Evolutionary conservation across 2,113 vertebrate species (phyloP).

Genomic region (Rhizomys pruinosus): DNA sequence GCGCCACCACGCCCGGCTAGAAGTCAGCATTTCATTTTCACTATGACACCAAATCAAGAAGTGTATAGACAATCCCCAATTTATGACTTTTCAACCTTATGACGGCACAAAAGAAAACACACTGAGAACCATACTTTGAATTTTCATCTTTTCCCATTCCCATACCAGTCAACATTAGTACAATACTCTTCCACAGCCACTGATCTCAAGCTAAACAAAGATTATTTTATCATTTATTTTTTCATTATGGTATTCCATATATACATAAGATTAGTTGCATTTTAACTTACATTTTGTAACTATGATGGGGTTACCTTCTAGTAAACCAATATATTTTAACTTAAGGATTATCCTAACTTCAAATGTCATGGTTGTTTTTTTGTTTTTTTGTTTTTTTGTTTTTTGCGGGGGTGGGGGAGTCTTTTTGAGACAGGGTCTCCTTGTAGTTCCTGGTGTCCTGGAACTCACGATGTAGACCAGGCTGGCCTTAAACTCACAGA

Average conservation of each 20-base stretch:
- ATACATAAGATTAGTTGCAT: neutral
- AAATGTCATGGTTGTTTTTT: neutral
- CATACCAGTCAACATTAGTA: neutral
- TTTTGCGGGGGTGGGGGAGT: too few relatives aligned
- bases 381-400: too few relatives aligned
- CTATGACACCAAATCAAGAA: neutral
- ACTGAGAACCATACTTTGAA: neutral
- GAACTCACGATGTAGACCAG: too few relatives aligned
- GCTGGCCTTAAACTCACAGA: too few relatives aligned
- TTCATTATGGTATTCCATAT: neutral
- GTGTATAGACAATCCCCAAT: neutral
- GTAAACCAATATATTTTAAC: neutral
- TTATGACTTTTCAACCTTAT: neutral
- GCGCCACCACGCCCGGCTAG: too few relatives aligned
- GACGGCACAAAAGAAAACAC: neutral
- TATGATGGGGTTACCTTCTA: neutral
- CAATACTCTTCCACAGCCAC: neutral
- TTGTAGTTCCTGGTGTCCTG: too few relatives aligned
- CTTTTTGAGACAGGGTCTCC: too few relatives aligned
- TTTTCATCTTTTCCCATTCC: neutral
- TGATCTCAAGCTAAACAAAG: neutral
- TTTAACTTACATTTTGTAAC: neutral
- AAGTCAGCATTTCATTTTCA: conserved; percentile 40
- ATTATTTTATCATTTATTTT: neutral
- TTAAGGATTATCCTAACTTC: neutral